Evolutionary conservation across 1,140 invertebrate genomes (phyloP), one percentile per base, ranked within the genome.

Genomic region (Macrobrachium nipponense): DNA sequence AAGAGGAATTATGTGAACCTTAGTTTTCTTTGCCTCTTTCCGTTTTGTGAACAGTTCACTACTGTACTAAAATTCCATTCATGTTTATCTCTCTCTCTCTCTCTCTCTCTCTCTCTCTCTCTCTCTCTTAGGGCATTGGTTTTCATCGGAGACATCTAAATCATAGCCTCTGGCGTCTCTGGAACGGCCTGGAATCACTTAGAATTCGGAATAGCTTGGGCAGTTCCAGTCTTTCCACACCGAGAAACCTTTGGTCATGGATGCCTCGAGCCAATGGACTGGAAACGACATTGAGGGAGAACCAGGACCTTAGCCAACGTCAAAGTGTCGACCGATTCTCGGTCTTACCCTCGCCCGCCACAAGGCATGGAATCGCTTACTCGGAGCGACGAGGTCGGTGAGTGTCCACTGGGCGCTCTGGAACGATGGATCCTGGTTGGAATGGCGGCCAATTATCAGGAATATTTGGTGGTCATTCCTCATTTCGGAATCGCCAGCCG

Each of bases 401-500:
- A 75, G 68, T 82, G 80, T 82, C 80, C 80, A 75, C 70, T 60
- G 23, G 72, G 51, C 23, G 8, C 27, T 36, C 80, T 72, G 80
- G 80, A 82, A 82, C 80, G 80, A 82, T 82, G 80, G 80, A 23
- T 72, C 72, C 70, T 82, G 80, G 80, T 75, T 82, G 80, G 80
- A 82, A 82, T 82, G 80, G 80, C 66, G 80, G 80, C 80, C 80
- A 82, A 82, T 82, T 82, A 82, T 82, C 80, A 82, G 80, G 80
- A 82, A 82, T 82, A 82, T 82, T 82, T 82, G 80, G 80, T 82
- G 80, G 80, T 82, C 80, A 82, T 82, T 82, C 80, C 80, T 82
- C 80, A 82, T 82, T 82, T 82, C 27, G 80, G 80, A 82, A 82
- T 82, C 80, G 60, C 80, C 80, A 82, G 80, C 68, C 80, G 59